phyloP scores from a whole-genome alignment of 2,797 vertebrate species.

The Rachycentron canadum region DNA sequence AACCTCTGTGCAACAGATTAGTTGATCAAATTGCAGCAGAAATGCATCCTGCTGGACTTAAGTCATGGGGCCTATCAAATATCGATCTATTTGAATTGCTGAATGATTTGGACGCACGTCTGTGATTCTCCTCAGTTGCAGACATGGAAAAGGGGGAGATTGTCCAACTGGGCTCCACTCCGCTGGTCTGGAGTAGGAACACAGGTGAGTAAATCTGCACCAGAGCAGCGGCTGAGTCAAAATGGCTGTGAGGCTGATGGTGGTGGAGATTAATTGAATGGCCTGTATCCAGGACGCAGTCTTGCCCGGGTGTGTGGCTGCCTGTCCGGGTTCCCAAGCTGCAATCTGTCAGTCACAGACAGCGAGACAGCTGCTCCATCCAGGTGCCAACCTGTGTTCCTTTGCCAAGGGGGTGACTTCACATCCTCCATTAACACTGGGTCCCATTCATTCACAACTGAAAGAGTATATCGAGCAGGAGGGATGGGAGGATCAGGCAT shows the following conservation, averaged over 20 bases:
- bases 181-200: conserved; percentile 39
- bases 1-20: conserved; percentile 71
- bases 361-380: conserved; percentile 69
- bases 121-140: conserved; percentile 17
- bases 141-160: conserved; percentile 47
- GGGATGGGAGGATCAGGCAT: conserved; percentile 47
- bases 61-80: conserved; percentile 55
- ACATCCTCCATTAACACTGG: conserved; percentile 72
- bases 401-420: conserved; percentile 74
- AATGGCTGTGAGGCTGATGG: conserved; percentile 57
- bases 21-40: conserved; percentile 60
- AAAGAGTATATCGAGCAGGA: conserved; percentile 48
- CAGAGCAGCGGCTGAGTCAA: conserved; percentile 28
- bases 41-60: conserved; percentile 47
- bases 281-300: conserved; percentile 62
- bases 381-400: conserved; percentile 75
- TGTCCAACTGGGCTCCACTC: conserved; percentile 32
- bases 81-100: conserved; percentile 53
- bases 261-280: conserved; percentile 73
- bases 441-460: conserved; percentile 64
- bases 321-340: conserved; percentile 60
- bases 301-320: conserved; percentile 43
- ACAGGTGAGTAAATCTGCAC: conserved; percentile 67
- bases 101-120: conserved; percentile 16
- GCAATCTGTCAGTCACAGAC: conserved; percentile 74